A percentile compares a stretch with the other conserved stretches of the same genome.
These are phyloP conservation scores for Scomberomorus guttatus DNA, from an alignment of 2,797 vertebrate genomes.

Conservation along the genomic window DNA sequence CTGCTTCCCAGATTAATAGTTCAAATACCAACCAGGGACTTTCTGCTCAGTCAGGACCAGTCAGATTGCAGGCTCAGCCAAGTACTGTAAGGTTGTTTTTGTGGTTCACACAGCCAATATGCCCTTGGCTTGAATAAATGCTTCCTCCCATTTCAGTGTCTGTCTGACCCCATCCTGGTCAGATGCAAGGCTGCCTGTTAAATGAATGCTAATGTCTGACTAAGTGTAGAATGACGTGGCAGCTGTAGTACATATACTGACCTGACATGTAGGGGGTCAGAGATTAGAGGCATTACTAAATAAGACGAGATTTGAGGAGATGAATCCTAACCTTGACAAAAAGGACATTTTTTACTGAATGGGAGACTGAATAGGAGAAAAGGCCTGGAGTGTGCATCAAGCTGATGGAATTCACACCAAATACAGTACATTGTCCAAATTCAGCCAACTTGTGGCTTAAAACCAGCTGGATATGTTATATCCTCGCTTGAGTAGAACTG, in stretches of 20 bases:
- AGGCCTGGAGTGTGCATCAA: background rate
- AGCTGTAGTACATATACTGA: background rate
- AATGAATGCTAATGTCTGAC: constrained; percentile 45
- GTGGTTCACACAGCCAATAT: constrained; percentile 24
- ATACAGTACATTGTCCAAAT: constrained; percentile 27
- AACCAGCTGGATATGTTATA: constrained; percentile 44
- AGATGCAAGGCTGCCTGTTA: constrained; percentile 14
- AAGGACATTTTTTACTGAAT: background rate
- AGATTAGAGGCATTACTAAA: constrained; percentile 1
- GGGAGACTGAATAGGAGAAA: background rate
- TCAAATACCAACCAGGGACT: constrained; percentile 7
- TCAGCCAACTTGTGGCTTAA: constrained; percentile 41
- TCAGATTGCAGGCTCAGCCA: background rate
- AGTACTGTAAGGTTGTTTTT: constrained; percentile 4
- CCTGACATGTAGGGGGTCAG: background rate
- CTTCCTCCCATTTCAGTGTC: constrained; percentile 20
- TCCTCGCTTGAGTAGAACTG: constrained; percentile 24
- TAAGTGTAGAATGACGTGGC: constrained; percentile 13
- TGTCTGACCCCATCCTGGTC: constrained; percentile 14
- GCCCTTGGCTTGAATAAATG: constrained; percentile 42
- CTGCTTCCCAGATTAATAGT: background rate
- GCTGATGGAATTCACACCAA: constrained; percentile 33
- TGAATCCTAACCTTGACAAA: background rate
- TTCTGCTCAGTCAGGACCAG: background rate
- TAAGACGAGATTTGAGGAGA: constrained; percentile 9